A percentile compares a stretch with the other conserved stretches of the same genome.
These are phyloP conservation scores for Pseudochaenichthys georgianus DNA, from an alignment of 2,797 vertebrate genomes.

Conservation along the genomic window DNA sequence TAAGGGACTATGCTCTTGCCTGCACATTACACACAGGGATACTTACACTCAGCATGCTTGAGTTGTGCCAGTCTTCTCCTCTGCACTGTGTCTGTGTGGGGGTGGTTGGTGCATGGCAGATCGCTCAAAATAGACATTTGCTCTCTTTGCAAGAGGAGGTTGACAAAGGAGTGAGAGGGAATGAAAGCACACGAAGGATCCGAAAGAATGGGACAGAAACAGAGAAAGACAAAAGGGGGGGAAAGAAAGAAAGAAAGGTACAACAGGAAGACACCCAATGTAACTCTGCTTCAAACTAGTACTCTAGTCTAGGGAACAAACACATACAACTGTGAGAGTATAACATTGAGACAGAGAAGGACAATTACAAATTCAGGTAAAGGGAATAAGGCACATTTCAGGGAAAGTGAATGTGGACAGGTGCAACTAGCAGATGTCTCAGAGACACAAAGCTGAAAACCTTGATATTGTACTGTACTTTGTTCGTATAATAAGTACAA, in stretches of 20 bases:
- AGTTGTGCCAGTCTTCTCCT: conserved; percentile 74
- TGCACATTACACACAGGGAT: conserved; percentile 39
- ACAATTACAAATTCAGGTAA: conserved; percentile 65
- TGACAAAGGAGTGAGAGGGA: conserved; percentile 79
- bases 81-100: conserved; percentile 63
- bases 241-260: conserved; percentile 10
- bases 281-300: conserved; percentile 51
- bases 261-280: conserved; percentile 32
- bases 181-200: conserved; percentile 69
- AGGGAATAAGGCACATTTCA: conserved; percentile 52
- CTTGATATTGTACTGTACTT: conserved; percentile 23
- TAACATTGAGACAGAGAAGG: conserved; percentile 48
- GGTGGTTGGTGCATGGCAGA: conserved; percentile 81
- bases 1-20: conserved; percentile 28
- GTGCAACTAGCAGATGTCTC: conserved; percentile 29
- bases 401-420: conserved; percentile 60
- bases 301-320: conserved; percentile 59
- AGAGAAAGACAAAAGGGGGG: conserved; percentile 48
- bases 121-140: conserved; percentile 86
- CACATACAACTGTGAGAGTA: conserved; percentile 40
- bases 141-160: conserved; percentile 75
- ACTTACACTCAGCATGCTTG: conserved; percentile 60
- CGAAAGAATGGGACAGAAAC: conserved; percentile 60
- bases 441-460: conserved; percentile 22
- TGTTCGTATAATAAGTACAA: not conserved